A percentile compares a stretch with the other conserved stretches of the same genome.
Evolutionary conservation across 1,140 invertebrate genomes (phyloP).

Genomic region (Drosophila repleta): DNA sequence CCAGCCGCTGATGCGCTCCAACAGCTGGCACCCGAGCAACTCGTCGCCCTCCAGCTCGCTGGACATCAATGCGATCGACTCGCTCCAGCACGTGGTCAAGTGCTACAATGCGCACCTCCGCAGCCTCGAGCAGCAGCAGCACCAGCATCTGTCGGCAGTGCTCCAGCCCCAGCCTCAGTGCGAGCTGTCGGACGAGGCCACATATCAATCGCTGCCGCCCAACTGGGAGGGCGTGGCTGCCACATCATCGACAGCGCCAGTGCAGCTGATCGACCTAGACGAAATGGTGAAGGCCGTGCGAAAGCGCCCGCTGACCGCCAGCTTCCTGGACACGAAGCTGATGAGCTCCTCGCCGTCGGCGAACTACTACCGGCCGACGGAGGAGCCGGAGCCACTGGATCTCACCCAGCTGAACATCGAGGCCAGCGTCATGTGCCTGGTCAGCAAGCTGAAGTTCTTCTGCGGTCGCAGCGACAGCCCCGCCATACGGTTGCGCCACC

Average conservation of each 20-base stretch:
- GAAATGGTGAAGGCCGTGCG: conserved; percentile 30
- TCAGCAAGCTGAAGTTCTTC: conserved; percentile 91
- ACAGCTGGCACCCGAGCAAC: conserved; percentile 75
- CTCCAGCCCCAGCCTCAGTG: too few species aligned
- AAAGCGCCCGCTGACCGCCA: conserved; percentile 47
- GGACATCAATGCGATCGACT: conserved; percentile 79
- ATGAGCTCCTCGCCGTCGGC: conserved; percentile 91
- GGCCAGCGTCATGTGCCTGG: conserved; percentile 93
- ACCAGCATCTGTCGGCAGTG: too few species aligned
- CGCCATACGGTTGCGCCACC: conserved; percentile 87
- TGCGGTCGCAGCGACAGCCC: conserved; percentile 90
- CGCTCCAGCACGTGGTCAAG: conserved; percentile 76
- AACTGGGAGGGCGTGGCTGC: conserved; percentile 28
- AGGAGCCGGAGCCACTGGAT: conserved; percentile 95
- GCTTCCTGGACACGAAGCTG: conserved; percentile 89
- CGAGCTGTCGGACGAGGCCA: conserved; percentile 42
- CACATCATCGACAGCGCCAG: background rate
- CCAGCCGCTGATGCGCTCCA: conserved; percentile 74
- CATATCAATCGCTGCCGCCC: conserved; percentile 77
- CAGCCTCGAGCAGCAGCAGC: conserved; percentile 43
- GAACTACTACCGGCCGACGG: conserved; percentile 92
- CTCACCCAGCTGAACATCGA: conserved; percentile 95
- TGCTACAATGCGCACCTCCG: conserved; percentile 78
- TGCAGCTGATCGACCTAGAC: conserved; percentile 62
- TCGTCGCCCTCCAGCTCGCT: conserved; percentile 66